These are phyloP conservation scores for Drosophila erecta DNA, from an alignment of 1,140 invertebrate genomes.

Conservation along the genomic window DNA sequence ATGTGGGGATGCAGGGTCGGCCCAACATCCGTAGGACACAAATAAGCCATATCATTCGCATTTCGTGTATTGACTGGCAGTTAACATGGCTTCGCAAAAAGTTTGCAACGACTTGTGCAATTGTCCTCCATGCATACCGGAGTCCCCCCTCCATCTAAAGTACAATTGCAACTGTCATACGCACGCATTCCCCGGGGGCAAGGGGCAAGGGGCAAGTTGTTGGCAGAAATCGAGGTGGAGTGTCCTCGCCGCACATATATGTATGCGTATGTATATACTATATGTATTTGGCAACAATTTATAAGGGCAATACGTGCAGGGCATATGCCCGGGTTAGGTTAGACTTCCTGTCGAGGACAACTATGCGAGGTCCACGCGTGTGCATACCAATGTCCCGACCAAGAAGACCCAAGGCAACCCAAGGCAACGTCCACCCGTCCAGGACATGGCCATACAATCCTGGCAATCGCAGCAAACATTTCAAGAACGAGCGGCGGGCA, in stretches of 20 bases:
- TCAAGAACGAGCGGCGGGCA: constrained; percentile 31
- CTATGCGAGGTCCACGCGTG: constrained; percentile 78
- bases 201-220: background rate
- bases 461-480: constrained; percentile 76
- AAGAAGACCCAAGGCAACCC: constrained; percentile 1
- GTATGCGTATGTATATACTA: background rate
- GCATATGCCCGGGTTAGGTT: constrained; percentile 66
- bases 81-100: constrained; percentile 75
- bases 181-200: constrained; percentile 29
- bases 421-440: constrained; percentile 7
- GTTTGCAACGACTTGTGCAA: constrained; percentile 71
- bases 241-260: constrained; percentile 21
- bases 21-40: constrained; percentile 54
- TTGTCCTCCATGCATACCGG: constrained; percentile 71
- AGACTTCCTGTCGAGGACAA: constrained; percentile 80
- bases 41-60: constrained; percentile 78
- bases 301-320: constrained; percentile 79
- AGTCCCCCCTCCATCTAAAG: constrained; percentile 36
- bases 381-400: constrained; percentile 69
- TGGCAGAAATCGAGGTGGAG: constrained; percentile 32
- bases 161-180: constrained; percentile 75
- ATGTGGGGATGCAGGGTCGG: constrained; percentile 7
- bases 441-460: constrained; percentile 20
- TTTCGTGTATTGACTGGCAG: constrained; percentile 78
- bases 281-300: constrained; percentile 76